Evolutionary conservation across 1,140 invertebrate genomes (phyloP).

Genomic region (Monomorium pharaonis): DNA sequence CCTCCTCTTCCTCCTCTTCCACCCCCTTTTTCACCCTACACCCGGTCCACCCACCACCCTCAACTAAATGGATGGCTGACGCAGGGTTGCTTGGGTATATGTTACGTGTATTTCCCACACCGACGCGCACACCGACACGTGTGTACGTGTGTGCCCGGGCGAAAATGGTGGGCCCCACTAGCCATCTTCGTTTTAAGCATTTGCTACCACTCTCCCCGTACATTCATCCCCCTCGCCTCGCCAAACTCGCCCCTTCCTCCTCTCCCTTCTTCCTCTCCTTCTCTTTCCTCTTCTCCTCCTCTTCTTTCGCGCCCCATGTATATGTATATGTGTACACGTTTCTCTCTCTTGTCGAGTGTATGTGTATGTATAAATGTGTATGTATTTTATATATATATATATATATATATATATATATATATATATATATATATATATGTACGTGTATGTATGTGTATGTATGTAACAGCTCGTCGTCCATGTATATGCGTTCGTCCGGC

Average conservation of each 20-base stretch:
- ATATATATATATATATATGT: slow-evolving; percentile 30
- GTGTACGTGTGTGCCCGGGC: slow-evolving; percentile 67
- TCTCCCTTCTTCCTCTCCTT: neutral
- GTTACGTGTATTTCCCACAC: slow-evolving; percentile 69
- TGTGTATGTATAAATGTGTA: slow-evolving; percentile 79
- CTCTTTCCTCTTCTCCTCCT: slow-evolving; percentile 15
- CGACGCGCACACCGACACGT: slow-evolving; percentile 60
- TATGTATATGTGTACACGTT: neutral
- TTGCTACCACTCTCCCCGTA: slow-evolving; percentile 65
- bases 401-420: neutral
- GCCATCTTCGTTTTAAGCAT: slow-evolving; percentile 83
- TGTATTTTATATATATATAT: neutral
- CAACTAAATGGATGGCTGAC: slow-evolving; percentile 84
- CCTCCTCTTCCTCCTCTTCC: slow-evolving; percentile 68
- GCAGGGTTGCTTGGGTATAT: slow-evolving; percentile 79
- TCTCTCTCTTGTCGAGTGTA: too few relatives aligned
- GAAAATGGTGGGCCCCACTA: slow-evolving; percentile 79
- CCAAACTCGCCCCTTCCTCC: slow-evolving; percentile 10
- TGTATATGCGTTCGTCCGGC: slow-evolving; percentile 82
- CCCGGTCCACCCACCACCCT: slow-evolving; percentile 66
- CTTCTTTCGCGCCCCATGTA: slow-evolving; percentile 66
- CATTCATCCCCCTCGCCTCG: slow-evolving; percentile 66
- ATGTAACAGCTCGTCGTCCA: slow-evolving; percentile 30
- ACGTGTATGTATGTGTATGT: slow-evolving; percentile 45
- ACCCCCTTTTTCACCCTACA: slow-evolving; percentile 71